Percentiles rank a stretch among this genome's conserved stretches.
Conservation (phyloP, 2,888 invertebrate species). For the Colostygia pectinataria region DNA sequence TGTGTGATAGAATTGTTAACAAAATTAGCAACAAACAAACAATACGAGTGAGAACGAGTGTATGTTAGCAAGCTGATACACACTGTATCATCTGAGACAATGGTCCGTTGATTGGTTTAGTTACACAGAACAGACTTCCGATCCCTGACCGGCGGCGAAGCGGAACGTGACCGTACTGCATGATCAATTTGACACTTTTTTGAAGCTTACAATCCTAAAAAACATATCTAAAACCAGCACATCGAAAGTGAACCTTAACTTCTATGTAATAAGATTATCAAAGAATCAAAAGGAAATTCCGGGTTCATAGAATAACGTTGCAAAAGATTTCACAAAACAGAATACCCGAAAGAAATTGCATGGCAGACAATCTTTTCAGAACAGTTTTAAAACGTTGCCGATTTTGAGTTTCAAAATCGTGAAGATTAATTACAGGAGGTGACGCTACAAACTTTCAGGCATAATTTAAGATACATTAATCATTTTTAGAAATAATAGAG, state of each 20-base stretch:
- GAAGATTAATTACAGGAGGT: slow-evolving; percentile 27
- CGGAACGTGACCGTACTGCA: slow-evolving; percentile 65
- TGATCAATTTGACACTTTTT: slow-evolving; percentile 64
- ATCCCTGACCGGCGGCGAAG: slow-evolving; percentile 50
- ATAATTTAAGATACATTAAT: slow-evolving; percentile 51
- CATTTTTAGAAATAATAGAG: slow-evolving; percentile 56
- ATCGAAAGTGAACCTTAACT: slow-evolving; percentile 21
- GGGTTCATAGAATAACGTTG: slow-evolving; percentile 3
- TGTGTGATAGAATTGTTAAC: neutral
- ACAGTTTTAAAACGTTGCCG: slow-evolving; percentile 28
- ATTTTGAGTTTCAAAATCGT: slow-evolving; percentile 24
- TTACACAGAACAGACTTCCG: slow-evolving; percentile 69
- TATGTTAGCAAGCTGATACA: slow-evolving; percentile 49
- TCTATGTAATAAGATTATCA: slow-evolving; percentile 1
- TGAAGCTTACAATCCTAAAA: slow-evolving; percentile 38
- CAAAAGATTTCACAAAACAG: slow-evolving; percentile 18
- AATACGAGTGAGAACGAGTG: slow-evolving; percentile 32
- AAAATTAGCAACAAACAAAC: slow-evolving; percentile 1
- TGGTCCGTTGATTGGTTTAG: slow-evolving; percentile 74
- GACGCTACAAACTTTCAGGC: slow-evolving; percentile 35
- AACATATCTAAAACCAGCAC: slow-evolving; percentile 6
- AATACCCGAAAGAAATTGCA: slow-evolving; percentile 37
- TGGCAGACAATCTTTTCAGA: slow-evolving; percentile 34
- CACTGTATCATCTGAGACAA: slow-evolving; percentile 64
- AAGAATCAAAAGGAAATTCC: neutral